phyloP scores from a whole-genome alignment of 2,797 vertebrate genomes.

The Poliocrania exsul region DNA sequence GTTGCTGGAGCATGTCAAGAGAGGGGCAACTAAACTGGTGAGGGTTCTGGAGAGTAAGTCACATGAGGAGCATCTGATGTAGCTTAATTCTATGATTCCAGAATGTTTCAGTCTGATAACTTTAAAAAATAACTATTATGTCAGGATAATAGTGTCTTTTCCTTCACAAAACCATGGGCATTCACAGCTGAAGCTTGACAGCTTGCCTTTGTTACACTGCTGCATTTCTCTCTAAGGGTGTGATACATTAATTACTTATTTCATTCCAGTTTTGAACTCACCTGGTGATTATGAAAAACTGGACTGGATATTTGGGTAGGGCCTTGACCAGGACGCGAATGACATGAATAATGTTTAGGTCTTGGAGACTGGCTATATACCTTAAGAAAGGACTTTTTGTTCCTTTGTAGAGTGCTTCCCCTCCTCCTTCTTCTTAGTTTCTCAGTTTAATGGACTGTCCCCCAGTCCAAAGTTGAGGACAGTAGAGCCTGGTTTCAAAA shows the following conservation, averaged over 20 bases:
- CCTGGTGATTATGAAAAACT: neutral
- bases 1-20: neutral
- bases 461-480: neutral
- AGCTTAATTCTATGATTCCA: neutral
- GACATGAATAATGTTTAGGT: neutral
- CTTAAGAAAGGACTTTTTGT: neutral
- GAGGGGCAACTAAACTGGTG: neutral
- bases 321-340: neutral
- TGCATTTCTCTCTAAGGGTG: neutral
- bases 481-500: neutral
- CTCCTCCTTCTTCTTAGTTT: neutral
- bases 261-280: neutral
- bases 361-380: neutral
- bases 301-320: neutral
- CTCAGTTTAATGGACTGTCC: neutral
- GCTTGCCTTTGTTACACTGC: neutral
- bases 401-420: neutral
- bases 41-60: accelerated
- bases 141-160: neutral
- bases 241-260: neutral
- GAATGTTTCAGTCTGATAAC: neutral
- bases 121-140: neutral
- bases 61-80: neutral
- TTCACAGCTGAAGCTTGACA: neutral
- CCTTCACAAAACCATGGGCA: neutral